Base-by-base conservation (phyloP, 2,113 vertebrate species). In the Ahaetulla prasina region DNA sequence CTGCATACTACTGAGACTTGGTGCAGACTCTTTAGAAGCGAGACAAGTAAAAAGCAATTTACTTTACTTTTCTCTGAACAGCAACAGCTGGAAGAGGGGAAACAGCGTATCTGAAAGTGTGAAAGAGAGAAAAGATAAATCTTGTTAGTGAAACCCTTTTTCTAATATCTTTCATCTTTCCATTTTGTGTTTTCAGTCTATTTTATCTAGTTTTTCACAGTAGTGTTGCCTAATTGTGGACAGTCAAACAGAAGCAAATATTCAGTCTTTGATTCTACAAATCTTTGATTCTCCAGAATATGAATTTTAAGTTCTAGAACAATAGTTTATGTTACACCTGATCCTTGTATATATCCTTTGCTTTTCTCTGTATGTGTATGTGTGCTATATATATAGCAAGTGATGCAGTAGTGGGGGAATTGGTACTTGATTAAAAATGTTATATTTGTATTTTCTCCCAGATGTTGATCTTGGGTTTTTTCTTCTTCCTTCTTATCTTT, bases 21-120 rank as follows among this genome's bases (percentile, higher is more conserved):
- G 92, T 45, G 39, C 43, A 85, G 53, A 22, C 52, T 89, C 96
- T 97, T 96, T 95, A 95, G 94, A 95, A 47, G 94, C 95, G 95
- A 93, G 90, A 68, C 91, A 90, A 96, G 95, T 96, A 94, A 96
- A 96, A 96, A 96, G 95, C 96, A 91, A 95, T 92, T 55, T 49
- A 94, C 88, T 96, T 95, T 92, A 96, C 95, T 74, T 18, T 74
- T 74, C 63, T 89, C 92, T 94, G 91, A 94, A 95, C 95, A 95
- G 80, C 93, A 94, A 95, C 95, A 95, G 94, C 95, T 95, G 95
- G 95, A 95, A 95, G 94, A 94, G 93, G 86, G 93, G 94, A 94
- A 91, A 93, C 49, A 86, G 25, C 35, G 25, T 43, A 49, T 30
- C 27, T 30, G 50, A 53, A 20, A 87, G n/a, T 52, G 85, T 35